Percentiles rank a stretch among this genome's conserved stretches.
phyloP scores from a whole-genome alignment of 2,888 invertebrate genomes.

The Pseudococcus jackbeardsleyi region DNA sequence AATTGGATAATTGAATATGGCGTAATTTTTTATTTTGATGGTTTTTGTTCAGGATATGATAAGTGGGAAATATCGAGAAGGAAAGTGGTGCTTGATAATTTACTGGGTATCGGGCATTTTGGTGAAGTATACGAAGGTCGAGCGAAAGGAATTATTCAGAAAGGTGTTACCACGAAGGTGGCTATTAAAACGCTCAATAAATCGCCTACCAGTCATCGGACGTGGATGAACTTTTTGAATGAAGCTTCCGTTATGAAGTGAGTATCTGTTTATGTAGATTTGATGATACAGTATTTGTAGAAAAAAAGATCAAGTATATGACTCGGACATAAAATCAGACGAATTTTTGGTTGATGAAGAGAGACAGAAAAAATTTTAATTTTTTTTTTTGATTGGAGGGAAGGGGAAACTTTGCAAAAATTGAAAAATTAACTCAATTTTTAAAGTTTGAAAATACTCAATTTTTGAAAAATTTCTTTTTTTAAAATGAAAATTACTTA shows the following conservation, averaged over 20 bases:
- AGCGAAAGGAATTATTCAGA: constrained; percentile 69
- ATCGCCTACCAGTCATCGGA: constrained; percentile 70
- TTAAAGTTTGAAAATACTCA: no score
- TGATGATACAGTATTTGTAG: no score
- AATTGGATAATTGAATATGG: background rate
- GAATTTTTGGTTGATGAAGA: no score
- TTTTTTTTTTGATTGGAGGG: no score
- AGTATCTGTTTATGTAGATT: constrained; percentile 67
- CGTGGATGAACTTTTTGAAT: constrained; percentile 78
- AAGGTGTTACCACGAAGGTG: constrained; percentile 69
- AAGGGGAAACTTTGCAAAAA: no score
- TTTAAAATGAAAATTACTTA: no score
- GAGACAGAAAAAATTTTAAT: no score
- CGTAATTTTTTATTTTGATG: background rate
- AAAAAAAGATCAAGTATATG: no score
- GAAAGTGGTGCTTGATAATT: constrained; percentile 73
- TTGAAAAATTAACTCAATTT: no score
- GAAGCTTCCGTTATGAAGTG: constrained; percentile 83
- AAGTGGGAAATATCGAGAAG: constrained; percentile 80
- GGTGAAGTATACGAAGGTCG: constrained; percentile 80
- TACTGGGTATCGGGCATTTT: constrained; percentile 81
- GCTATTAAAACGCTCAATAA: constrained; percentile 78
- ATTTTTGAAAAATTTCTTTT: no score
- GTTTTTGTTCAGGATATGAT: constrained; percentile 70
- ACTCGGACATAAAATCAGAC: no score